Evolutionary conservation across 2,888 invertebrate species (phyloP), one percentile per base, ranked within the genome.

Genomic region (Drosophila meridiana): DNA sequence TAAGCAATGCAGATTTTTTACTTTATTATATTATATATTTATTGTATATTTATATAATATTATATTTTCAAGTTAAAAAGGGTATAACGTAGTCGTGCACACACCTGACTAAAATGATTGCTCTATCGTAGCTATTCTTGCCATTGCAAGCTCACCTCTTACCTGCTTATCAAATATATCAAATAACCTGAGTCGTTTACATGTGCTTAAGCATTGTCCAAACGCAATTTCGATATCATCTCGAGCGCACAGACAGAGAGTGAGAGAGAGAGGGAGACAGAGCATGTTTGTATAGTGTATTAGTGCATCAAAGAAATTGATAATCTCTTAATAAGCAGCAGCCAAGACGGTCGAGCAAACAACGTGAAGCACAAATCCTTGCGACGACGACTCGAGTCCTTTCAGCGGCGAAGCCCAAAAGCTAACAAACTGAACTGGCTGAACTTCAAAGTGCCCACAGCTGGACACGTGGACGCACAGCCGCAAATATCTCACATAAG

Each of bases 291-390:
- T 66, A 7, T 57, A 62, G 57, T 61, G 69, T 73, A 83, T 80
- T 86, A 83, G 65, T 78, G 83, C 84, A 89, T 84, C 89, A 84
- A 84, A 87, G 83, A 84, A 84, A 89, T 84, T 84, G 89, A 84
- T 84, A 84, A 84, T 84, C 84, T 84, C 84, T 89, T 89, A 84
- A 89, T 84, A 89, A 84, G 83, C 89, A 57, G 56, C 57, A 30
- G 3, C 80, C 62, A 76, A 81, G 83, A 80, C 65, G 70, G 57
- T 53, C 56, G 64, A 48, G 69, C 68, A 80, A 83, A 80, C 83
- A 85, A 59, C 56, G 38, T 42, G 65, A 40, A 9, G 55, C 28
- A n/a, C 11, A 56, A 58, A 48, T 76, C 50, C 58, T 68, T 69
- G 61, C 32, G 32, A 57, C 61, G 55, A 28, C 42, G 36, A 47